A percentile compares a stretch with the other conserved stretches of the same genome.
phyloP scores from a whole-genome alignment of 2,888 invertebrate species.

The Eutolmus rufibarbis region DNA sequence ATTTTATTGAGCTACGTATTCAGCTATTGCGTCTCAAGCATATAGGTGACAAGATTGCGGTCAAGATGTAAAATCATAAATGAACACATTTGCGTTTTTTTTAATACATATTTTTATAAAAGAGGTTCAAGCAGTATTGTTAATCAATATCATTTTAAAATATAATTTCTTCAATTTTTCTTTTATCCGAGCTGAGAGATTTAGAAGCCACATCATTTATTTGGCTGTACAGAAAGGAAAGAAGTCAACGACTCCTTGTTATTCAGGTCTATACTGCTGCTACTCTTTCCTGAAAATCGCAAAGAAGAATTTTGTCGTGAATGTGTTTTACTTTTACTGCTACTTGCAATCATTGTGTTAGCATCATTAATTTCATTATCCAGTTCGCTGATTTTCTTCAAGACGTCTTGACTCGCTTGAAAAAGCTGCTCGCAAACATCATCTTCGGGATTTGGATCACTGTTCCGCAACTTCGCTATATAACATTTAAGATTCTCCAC shows the following conservation, averaged over 20 bases:
- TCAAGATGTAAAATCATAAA: too few species aligned
- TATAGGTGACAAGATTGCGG: too few species aligned
- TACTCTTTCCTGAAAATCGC: not conserved
- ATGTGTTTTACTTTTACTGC: not conserved
- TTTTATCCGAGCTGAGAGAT: not conserved
- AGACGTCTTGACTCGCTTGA: not conserved
- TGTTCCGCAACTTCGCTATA: not conserved
- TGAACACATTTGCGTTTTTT: not conserved
- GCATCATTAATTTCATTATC: not conserved
- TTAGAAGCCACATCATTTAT: not conserved
- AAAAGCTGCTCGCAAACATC: not conserved
- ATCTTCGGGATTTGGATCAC: not conserved
- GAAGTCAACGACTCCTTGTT: not conserved
- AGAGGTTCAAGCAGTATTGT: not conserved
- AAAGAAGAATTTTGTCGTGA: not conserved
- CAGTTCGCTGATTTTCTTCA: not conserved
- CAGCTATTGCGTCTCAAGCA: too few species aligned
- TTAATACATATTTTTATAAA: not conserved
- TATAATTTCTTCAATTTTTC: not conserved
- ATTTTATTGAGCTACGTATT: too few species aligned
- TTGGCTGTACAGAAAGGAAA: not conserved
- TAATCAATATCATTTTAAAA: not conserved
- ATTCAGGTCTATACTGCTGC: not conserved
- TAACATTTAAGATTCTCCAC: not conserved
- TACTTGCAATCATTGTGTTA: not conserved